Conservation (phyloP, 2,888 invertebrate species). For the Drosophila paranaensis region DNA sequence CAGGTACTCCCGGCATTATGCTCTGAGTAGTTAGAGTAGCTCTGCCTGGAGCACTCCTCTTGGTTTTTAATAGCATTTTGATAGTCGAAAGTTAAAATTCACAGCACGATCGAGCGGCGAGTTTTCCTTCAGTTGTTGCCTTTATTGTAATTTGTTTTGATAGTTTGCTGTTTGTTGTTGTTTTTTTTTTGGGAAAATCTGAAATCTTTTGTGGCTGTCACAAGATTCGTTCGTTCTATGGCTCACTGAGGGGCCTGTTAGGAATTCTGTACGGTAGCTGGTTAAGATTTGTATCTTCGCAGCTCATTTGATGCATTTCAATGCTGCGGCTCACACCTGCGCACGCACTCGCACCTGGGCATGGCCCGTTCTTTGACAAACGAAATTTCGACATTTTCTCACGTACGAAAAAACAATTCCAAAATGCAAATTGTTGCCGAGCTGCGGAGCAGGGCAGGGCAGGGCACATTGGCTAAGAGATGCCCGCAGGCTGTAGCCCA, state of each 20-base stretch:
- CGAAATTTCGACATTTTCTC: constrained; percentile 66
- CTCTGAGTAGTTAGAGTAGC: not conserved
- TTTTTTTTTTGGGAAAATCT: constrained; percentile 21
- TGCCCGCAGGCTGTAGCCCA: constrained; percentile 35
- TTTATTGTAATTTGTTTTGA: not conserved
- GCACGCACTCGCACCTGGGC: not conserved
- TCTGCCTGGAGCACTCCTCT: not conserved
- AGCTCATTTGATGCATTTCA: constrained; percentile 74
- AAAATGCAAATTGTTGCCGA: constrained; percentile 63
- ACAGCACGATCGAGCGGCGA: constrained; percentile 44
- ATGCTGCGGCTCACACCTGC: constrained; percentile 50
- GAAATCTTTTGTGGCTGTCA: constrained; percentile 30
- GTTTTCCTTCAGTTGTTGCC: constrained; percentile 4
- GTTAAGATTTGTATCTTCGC: constrained; percentile 65
- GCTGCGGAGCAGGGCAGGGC: not conserved
- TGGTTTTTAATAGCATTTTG: constrained; percentile 57
- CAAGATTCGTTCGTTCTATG: constrained; percentile 10
- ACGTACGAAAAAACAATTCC: constrained; percentile 61
- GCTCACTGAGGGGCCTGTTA: constrained; percentile 51
- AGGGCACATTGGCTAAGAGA: constrained; percentile 24
- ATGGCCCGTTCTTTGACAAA: constrained; percentile 40
- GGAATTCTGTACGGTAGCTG: constrained; percentile 63
- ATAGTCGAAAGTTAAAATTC: constrained; percentile 53
- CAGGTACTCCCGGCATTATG: not conserved
- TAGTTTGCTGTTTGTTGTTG: not conserved